Evolutionary conservation across 2,797 vertebrate genomes (phyloP), one percentile per base, ranked within the genome.

Genomic region (Acanthopagrus latus): DNA sequence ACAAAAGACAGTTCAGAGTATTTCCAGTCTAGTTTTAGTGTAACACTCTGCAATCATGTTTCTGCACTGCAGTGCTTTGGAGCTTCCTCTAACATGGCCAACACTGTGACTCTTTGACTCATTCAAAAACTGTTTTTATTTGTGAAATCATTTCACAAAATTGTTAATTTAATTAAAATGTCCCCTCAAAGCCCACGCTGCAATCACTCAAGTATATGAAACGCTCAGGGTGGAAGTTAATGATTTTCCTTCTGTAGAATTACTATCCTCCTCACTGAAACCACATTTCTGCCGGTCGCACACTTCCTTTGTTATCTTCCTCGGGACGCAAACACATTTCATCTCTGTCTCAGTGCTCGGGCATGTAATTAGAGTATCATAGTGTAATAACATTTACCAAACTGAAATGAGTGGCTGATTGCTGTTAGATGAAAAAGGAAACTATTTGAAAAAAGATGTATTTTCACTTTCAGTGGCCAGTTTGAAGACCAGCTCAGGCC

Each of bases 301-400:
- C 44, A 72, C 54, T 90, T 66, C 64, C 25, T 82, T 86, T 90
- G 78, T 82, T 81, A 88, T 85, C 74, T 52, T 87, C 43, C 48
- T 47, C 29, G 17, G 48, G 38, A 77, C 48, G 46, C 58, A 81
- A 80, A 81, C 56, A 66, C 57, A 55, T 89, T 70, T 85, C 29
- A 80, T 76, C 75, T 88, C 23, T 58, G 63, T 81, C 80, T 82
- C 78, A 69, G 63, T 70, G 57, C 76, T 16, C 67, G 64, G 84
- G 78, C 78, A 87, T 79, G 67, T 82, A 82, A 90, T 91, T 85
- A 87, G 47, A 78, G 46, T 71, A 77, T 81, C 56, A 72, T 44
- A 38, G 72, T 25, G 16, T 59, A 73, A 76, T 81, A 56, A 52
- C 72, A 74, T 67, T 41, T 50, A 38, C 25, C 54, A 79, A 80